Conservation (phyloP, 64 coral and sea anemone genomes). For the Montipora cactus region DNA sequence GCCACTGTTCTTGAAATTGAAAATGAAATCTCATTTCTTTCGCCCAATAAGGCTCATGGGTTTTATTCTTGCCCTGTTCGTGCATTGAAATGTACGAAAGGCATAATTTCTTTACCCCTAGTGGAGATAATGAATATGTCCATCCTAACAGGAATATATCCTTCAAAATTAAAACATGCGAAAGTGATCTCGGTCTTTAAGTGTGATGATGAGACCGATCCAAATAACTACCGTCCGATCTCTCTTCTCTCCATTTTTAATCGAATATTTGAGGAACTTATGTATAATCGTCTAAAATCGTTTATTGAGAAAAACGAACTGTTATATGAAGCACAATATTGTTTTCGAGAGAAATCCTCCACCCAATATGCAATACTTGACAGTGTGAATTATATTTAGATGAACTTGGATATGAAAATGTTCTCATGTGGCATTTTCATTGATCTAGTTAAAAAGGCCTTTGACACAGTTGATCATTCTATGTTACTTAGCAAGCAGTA, state of each 20-base stretch:
- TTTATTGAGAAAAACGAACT: slow-evolving; percentile 9
- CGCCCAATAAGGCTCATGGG: no score
- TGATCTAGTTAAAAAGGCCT: no score
- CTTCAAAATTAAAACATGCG: no score
- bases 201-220: no score
- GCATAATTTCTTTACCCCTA: background rate
- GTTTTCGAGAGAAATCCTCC: background rate
- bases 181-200: no score
- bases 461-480: no score
- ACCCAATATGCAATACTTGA: slow-evolving; percentile 14
- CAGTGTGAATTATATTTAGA: background rate
- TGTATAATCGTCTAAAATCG: background rate
- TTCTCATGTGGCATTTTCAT: background rate
- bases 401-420: background rate
- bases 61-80: no score
- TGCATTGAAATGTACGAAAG: no score
- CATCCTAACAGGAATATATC: no score
- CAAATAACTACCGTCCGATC: slow-evolving; percentile 37
- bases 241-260: background rate
- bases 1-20: no score
- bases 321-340: background rate
- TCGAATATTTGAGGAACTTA: background rate
- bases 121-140: background rate
- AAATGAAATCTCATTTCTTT: no score
- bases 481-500: no score